Percentiles rank a stretch among this genome's conserved stretches.
Evolutionary conservation across 2,113 vertebrate genomes (phyloP).

Genomic region (Saccopteryx leptura): DNA sequence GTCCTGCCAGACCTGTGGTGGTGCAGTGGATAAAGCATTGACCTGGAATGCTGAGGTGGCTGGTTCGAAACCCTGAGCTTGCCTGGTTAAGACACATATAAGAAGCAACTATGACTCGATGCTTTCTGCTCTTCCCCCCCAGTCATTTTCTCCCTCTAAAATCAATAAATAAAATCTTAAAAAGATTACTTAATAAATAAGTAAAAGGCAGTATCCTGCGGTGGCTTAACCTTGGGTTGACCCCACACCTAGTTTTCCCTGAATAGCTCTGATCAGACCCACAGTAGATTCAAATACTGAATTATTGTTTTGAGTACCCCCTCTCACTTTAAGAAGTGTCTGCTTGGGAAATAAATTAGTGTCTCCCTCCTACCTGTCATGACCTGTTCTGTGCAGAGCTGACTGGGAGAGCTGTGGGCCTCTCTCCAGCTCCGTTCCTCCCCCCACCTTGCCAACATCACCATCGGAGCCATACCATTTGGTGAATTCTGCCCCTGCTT

Average conservation of each 20-base stretch:
- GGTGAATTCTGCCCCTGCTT: not conserved
- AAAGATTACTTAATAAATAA: too few relatives aligned
- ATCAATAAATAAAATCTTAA: too few relatives aligned
- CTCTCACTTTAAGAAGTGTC: not conserved
- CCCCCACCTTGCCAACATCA: not conserved
- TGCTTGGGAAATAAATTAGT: not conserved
- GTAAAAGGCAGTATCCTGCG: not conserved
- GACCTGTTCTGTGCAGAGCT: too few relatives aligned
- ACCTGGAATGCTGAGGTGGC: too few relatives aligned
- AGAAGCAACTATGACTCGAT: too few relatives aligned
- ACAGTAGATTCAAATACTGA: not conserved
- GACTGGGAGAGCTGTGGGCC: not conserved
- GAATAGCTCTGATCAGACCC: not conserved
- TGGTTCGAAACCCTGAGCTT: too few relatives aligned
- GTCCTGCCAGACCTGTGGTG: not conserved
- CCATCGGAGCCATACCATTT: not conserved
- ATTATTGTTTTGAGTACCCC: not conserved
- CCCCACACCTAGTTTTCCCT: not conserved
- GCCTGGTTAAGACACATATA: too few relatives aligned
- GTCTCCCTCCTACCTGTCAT: not conserved
- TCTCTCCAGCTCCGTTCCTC: not conserved
- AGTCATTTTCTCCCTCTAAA: too few relatives aligned
- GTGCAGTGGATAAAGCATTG: too few relatives aligned
- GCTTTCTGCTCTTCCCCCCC: too few relatives aligned
- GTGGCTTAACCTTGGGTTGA: not conserved